These are phyloP conservation scores for Dendrocopos noguchii DNA, from an alignment of 2,113 vertebrate genomes.

Conservation along the genomic window DNA sequence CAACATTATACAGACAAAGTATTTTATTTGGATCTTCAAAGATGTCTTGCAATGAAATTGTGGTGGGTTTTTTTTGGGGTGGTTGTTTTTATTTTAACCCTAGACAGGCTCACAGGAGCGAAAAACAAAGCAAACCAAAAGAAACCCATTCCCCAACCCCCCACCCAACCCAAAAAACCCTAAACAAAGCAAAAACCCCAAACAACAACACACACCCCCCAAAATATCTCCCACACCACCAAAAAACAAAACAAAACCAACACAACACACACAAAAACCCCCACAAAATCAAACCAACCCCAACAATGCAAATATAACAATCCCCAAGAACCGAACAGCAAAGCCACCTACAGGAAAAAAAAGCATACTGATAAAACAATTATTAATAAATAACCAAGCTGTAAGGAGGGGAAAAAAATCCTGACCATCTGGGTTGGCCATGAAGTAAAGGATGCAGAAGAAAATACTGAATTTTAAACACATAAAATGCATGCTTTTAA, in stretches of 20 bases:
- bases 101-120: neutral
- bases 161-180: neutral
- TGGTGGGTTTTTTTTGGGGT: neutral
- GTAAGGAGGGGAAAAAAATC: neutral
- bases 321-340: neutral
- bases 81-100: too few relatives aligned
- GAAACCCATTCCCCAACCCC: neutral
- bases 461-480: neutral
- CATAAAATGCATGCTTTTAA: neutral
- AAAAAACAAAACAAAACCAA: too few relatives aligned
- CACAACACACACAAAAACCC: too few relatives aligned
- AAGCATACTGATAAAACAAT: neutral
- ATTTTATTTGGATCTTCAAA: neutral
- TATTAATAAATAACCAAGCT: neutral
- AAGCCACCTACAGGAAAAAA: neutral
- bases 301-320: too few relatives aligned
- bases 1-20: neutral
- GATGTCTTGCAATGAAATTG: neutral
- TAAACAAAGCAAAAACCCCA: neutral
- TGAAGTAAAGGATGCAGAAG: neutral
- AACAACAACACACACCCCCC: neutral
- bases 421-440: neutral
- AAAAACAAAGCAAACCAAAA: neutral
- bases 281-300: too few relatives aligned
- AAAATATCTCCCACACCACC: rapidly evolving